Evolutionary conservation across 1,140 invertebrate genomes (phyloP), one percentile per base, ranked within the genome.

Genomic region (Medauroidea extradentata): DNA sequence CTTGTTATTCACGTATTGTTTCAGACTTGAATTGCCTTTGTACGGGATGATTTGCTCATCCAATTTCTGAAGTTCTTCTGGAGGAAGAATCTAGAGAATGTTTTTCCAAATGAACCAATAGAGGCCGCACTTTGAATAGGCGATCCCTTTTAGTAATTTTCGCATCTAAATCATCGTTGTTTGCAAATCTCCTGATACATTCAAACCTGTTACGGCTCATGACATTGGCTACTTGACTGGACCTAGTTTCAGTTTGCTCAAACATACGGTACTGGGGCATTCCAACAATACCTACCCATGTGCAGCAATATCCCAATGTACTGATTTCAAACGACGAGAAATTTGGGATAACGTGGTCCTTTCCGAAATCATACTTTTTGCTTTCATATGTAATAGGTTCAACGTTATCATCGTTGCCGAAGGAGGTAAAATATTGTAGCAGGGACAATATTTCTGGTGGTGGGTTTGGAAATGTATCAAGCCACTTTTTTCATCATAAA

Each of bases 31-130:
- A 8, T 62, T n/a, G 1, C 69, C 67, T 60, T 71, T 72, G 59
- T 63, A 72, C n/a, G 59, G 59, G 8, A 71, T 63, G 59, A 73
- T 71, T 18, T 57, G 57, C 57, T 73, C 69, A 57, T 71, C 57
- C 2, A 73, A 59, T 66, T 52, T 70, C 65, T 62, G 65, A 42
- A 71, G 65, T 48, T 75, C 69, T 66, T 73, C 69, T 53, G 61
- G 63, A 58, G 65, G 43, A 41, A 65, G 51, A 58, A 56, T 67
- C n/a, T 9, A 64, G 16, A 52, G 71, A 69, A 49, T 46, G 62
- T 43, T 65, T 55, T 43, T 70, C 25, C 19, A 59, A 14, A 18
- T 19, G 34, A 48, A 53, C 41, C 2, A 59, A 7, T 23, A 62
- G 39, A 19, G 57, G 57, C 19, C 57, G 25, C 8, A 63, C 42